Percentiles rank a stretch among this genome's conserved stretches.
Conservation (phyloP, 30 jellyfish, hydroid and myxozoan genomes). For the Clytia hemisphaerica region DNA sequence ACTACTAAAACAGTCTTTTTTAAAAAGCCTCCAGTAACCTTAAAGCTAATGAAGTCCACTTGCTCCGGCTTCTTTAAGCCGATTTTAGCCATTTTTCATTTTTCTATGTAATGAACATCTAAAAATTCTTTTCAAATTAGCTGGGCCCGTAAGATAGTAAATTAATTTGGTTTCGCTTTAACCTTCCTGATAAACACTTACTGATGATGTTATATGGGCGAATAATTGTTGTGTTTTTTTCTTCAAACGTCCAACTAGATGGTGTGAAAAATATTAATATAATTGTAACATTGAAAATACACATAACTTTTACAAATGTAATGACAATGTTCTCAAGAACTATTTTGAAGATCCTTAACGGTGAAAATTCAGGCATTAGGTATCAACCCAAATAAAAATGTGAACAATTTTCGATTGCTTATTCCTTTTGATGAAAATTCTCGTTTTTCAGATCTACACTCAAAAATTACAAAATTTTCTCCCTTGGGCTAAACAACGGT, state of each 20-base stretch:
- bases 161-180: no score
- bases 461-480: no score
- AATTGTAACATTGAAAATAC: neutral
- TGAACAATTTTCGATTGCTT: no score
- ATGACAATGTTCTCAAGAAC: neutral
- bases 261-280: neutral
- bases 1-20: no score
- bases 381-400: no score
- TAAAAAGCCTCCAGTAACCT: neutral
- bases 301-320: neutral
- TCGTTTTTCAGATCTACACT: no score
- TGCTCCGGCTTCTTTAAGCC: neutral
- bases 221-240: constrained; percentile 53
- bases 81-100: neutral
- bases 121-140: neutral
- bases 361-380: no score
- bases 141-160: no score
- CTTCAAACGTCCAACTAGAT: constrained; percentile 45
- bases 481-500: no score
- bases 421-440: no score
- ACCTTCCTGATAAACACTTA: constrained; percentile 14
- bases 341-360: no score
- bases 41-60: neutral
- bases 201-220: constrained; percentile 78
- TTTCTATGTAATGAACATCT: neutral